Evolutionary conservation across 2,113 vertebrate genomes (phyloP), one percentile per base, ranked within the genome.

Genomic region (Dromaius novaehollandiae): DNA sequence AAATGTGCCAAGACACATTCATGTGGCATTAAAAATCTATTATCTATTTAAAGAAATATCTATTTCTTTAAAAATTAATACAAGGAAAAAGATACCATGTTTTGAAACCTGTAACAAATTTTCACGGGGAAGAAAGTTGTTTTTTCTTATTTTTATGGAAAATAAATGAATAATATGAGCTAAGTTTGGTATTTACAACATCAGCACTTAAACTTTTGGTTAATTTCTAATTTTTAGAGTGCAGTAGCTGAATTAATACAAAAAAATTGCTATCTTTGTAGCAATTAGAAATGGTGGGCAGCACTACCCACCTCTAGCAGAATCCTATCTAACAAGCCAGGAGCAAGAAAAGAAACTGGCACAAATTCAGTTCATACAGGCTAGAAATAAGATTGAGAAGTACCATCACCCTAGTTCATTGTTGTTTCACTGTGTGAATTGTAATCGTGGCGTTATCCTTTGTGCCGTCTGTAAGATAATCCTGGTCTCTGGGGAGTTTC

Each of bases 391-490:
- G 89, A 70, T 13, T 42, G 94, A 90, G 93, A 82, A 95, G 91
- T 60, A 80, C 89, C 86, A 28, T 46, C 89, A 92, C 95, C 93
- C 77, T 91, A 74, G 91, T 88, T 96, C 94, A 60, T 88, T 89
- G 82, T 63, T 92, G 80, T 95, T 95, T 96, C 94, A 55, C 68
- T 12, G 3, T 4, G 75, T 79, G 89, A 90, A 38, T 32, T 78
- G 91, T 75, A 91, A 95, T 96, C 91, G 91, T 77, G 91, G 95
- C 71, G 46, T 95, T 96, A 95, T 76, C 87, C 91, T 88, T 71
- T 68, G 46, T 70, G 82, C 51, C 71, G 69, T 58, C 91, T 74
- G 68, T 50, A n/a, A 46, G 75, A 77, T 74, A 66, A 36, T 38
- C 42, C 68, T 13, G 3, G 28, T 89, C 90, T 55, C 90, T 6